These are phyloP conservation scores for Trichacis sp. DNA, from an alignment of 2,888 invertebrate genomes.

Conservation along the genomic window DNA sequence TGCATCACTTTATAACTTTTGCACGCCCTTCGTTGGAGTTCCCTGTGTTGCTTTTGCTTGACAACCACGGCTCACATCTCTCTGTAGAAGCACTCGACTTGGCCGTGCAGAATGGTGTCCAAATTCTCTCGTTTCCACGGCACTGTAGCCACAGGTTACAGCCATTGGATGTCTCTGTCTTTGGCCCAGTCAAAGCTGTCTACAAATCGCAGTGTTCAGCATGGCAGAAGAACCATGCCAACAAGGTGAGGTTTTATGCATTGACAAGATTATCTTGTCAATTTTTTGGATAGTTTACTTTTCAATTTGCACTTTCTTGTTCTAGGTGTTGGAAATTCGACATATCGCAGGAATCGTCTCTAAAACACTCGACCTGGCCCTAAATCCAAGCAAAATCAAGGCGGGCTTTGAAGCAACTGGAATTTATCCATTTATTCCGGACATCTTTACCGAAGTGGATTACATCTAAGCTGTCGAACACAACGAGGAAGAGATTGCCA, in stretches of 20 bases:
- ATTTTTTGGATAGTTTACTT: too few species aligned
- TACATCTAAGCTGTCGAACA: constrained; percentile 33
- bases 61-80: constrained; percentile 10
- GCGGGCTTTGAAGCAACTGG: constrained; percentile 6
- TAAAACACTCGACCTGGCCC: constrained; percentile 6
- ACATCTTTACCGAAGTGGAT: constrained; percentile 33
- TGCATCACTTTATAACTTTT: constrained; percentile 2
- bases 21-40: background rate
- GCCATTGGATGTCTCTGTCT: constrained; percentile 14
- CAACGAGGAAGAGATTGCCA: background rate
- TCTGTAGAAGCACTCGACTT: too few species aligned
- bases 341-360: constrained; percentile 10
- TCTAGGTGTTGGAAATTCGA: constrained; percentile 9
- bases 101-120: too few species aligned
- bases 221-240: too few species aligned
- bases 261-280: too few species aligned
- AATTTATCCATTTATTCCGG: constrained; percentile 26
- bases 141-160: constrained; percentile 9
- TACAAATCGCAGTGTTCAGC: constrained; percentile 16
- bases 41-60: constrained; percentile 8
- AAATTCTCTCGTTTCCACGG: background rate
- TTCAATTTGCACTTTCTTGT: too few species aligned
- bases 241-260: too few species aligned
- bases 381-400: constrained; percentile 2
- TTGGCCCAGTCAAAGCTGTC: constrained; percentile 8